phyloP scores from a whole-genome alignment of 2,113 vertebrate genomes.

The Mobula hypostoma region DNA sequence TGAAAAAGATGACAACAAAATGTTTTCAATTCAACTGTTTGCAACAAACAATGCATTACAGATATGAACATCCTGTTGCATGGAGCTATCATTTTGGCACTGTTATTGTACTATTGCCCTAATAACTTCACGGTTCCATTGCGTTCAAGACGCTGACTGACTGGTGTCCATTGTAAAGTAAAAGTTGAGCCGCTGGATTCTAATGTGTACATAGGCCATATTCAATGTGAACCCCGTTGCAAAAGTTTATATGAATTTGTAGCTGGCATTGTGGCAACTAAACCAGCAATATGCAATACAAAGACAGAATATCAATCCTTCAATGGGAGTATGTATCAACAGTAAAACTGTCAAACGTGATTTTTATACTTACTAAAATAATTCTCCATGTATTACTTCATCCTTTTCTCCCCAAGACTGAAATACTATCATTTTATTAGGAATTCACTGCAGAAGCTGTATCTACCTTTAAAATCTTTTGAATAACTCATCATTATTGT shows the following conservation, averaged over 20 bases:
- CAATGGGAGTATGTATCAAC: not conserved
- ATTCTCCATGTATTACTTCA: not conserved
- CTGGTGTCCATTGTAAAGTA: not conserved
- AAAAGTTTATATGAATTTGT: not conserved
- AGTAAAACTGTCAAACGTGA: not conserved
- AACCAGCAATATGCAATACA: not conserved
- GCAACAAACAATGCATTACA: not conserved
- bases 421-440: not conserved
- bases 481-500: not conserved
- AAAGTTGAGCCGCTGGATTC: not conserved
- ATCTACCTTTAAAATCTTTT: constrained; percentile 2
- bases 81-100: not conserved
- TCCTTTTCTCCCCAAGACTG: not conserved
- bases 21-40: not conserved
- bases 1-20: not conserved
- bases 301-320: not conserved
- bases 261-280: not conserved
- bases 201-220: not conserved
- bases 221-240: not conserved
- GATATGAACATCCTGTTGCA: not conserved
- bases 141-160: not conserved
- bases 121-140: not conserved
- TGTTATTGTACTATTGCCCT: not conserved
- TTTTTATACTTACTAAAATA: not conserved
- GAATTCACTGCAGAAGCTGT: not conserved